These are phyloP conservation scores for Hafferia zeledoni DNA, from an alignment of 2,797 vertebrate genomes.

Conservation along the genomic window DNA sequence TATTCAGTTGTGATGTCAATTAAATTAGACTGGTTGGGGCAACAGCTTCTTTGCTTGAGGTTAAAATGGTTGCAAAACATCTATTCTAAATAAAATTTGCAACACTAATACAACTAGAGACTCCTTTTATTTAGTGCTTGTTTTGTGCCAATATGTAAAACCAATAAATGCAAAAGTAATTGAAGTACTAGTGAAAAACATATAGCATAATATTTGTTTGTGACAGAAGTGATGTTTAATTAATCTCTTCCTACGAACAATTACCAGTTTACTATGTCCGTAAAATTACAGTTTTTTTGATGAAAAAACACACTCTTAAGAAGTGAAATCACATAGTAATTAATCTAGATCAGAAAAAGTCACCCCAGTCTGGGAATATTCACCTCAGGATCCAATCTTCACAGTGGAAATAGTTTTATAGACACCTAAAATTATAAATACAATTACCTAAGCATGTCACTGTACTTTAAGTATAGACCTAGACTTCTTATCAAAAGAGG, in stretches of 20 bases:
- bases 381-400: not conserved
- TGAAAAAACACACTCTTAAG: not conserved
- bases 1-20: conserved; percentile 14
- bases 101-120: not conserved
- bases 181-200: not conserved
- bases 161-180: not conserved
- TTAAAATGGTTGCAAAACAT: not conserved
- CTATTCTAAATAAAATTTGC: not conserved
- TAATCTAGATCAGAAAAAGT: not conserved
- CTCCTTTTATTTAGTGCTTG: not conserved
- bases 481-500: not conserved
- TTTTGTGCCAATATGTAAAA: not conserved
- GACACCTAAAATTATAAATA: not conserved
- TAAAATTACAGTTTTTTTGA: not conserved
- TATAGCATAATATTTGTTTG: not conserved
- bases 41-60: not conserved
- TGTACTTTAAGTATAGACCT: not conserved
- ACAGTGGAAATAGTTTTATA: not conserved
- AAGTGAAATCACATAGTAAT: not conserved
- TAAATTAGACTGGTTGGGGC: not conserved
- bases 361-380: not conserved
- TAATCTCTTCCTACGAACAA: not conserved
- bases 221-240: not conserved
- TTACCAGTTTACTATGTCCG: not conserved
- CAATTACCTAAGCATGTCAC: not conserved